A percentile compares a stretch with the other conserved stretches of the same genome.
Conservation (phyloP, 2,113 vertebrate genomes). For the Nymphicus hollandicus region DNA sequence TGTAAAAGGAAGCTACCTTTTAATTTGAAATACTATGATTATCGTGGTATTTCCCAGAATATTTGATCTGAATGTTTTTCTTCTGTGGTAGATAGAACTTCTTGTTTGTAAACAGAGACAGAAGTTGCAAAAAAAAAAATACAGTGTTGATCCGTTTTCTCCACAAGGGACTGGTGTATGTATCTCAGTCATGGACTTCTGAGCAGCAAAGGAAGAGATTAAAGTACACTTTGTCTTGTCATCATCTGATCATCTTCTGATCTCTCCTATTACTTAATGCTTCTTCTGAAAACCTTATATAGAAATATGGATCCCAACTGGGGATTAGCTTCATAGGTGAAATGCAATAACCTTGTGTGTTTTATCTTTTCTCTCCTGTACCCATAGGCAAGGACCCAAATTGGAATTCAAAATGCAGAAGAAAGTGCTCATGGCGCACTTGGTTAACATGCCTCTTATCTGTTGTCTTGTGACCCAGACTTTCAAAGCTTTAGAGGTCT, state of each 20-base stretch:
- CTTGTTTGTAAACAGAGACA: background rate
- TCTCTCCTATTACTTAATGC: background rate
- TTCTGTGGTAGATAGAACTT: background rate
- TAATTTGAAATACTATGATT: background rate
- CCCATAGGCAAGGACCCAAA: background rate
- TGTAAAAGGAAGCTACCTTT: background rate
- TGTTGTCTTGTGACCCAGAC: background rate
- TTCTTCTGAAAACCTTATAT: background rate
- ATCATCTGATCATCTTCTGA: background rate
- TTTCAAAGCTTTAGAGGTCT: constrained; percentile 22
- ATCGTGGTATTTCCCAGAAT: background rate
- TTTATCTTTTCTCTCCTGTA: background rate
- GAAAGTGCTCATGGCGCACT: background rate
- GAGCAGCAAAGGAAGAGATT: background rate
- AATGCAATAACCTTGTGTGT: background rate
- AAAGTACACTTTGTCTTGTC: background rate
- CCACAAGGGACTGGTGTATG: background rate
- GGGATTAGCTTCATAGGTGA: background rate
- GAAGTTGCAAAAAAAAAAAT: background rate
- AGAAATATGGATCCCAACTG: background rate
- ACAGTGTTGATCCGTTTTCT: background rate
- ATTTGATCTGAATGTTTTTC: background rate
- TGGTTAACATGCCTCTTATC: background rate
- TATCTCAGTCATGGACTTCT: background rate
- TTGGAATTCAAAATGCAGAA: background rate